Conservation (phyloP, 1,140 invertebrate genomes). For the Thaumatotibia leucotreta region DNA sequence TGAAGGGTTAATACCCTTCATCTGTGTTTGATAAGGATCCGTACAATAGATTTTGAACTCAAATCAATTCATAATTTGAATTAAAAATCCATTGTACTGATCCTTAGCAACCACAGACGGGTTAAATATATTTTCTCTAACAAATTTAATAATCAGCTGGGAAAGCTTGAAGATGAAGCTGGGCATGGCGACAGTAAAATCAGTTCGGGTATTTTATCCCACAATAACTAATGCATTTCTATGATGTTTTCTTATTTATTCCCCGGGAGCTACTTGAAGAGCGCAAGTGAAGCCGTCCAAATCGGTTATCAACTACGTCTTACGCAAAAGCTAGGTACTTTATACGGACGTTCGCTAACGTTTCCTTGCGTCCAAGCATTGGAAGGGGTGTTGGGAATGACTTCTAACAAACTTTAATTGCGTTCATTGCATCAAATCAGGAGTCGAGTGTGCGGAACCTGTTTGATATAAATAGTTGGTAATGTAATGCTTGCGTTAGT, state of each 20-base stretch:
- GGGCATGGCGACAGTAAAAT: background rate
- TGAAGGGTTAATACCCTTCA: too few relatives aligned
- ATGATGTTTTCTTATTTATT: background rate
- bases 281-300: conserved; percentile 14
- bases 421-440: conserved; percentile 7
- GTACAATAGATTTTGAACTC: too few relatives aligned
- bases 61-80: too few relatives aligned
- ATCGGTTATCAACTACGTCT: conserved; percentile 30
- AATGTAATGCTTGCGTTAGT: background rate
- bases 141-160: too few relatives aligned
- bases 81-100: too few relatives aligned
- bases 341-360: too few relatives aligned
- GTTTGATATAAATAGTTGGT: background rate
- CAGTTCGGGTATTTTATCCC: background rate
- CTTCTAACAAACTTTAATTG: conserved; percentile 27
- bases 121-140: too few relatives aligned
- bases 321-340: conserved; percentile 50
- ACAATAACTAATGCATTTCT: too few relatives aligned
- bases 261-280: background rate
- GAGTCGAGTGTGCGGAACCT: background rate
- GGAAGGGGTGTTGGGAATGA: conserved; percentile 35
- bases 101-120: too few relatives aligned
- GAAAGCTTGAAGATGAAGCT: background rate
- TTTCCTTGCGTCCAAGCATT: conserved; percentile 47
- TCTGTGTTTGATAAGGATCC: too few relatives aligned